phyloP scores from a whole-genome alignment of 2,888 invertebrate genomes.

The Carterocephalus palaemon region DNA sequence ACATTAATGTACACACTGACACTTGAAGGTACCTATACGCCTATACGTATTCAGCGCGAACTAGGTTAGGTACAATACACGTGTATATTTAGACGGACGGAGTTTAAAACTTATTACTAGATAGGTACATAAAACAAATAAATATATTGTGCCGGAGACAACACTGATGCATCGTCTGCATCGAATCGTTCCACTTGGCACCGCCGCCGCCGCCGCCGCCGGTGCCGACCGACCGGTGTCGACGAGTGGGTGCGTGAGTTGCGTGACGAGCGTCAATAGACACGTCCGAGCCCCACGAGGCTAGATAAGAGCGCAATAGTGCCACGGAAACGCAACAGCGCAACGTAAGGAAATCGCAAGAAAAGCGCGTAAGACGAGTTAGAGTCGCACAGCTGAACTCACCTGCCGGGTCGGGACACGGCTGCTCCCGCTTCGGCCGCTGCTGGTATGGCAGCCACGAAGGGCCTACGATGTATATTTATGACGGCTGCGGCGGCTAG shows the following conservation, averaged over 20 bases:
- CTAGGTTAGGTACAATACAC: constrained; percentile 11
- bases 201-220: constrained; percentile 2
- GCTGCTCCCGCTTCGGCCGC: constrained; percentile 36
- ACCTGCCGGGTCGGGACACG: constrained; percentile 44
- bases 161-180: constrained; percentile 16
- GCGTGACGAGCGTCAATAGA: constrained; percentile 13
- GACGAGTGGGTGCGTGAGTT: constrained; percentile 5
- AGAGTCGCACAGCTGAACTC: constrained; percentile 55
- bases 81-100: constrained; percentile 11
- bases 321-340: constrained; percentile 45
- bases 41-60: neutral
- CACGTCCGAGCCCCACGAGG: constrained; percentile 30
- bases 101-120: constrained; percentile 1
- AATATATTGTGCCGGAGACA: constrained; percentile 1
- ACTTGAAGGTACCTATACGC: no score
- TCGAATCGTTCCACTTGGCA: constrained; percentile 16
- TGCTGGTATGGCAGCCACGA: constrained; percentile 41
- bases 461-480: constrained; percentile 50
- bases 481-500: constrained; percentile 48
- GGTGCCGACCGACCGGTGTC: constrained; percentile 9
- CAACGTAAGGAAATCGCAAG: constrained; percentile 37
- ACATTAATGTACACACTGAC: constrained; percentile 1
- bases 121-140: constrained; percentile 10
- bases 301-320: constrained; percentile 44
- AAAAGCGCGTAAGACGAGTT: constrained; percentile 22